These are phyloP conservation scores for Gulo gulo DNA, from an alignment of 2,113 vertebrate species.

Conservation along the genomic window DNA sequence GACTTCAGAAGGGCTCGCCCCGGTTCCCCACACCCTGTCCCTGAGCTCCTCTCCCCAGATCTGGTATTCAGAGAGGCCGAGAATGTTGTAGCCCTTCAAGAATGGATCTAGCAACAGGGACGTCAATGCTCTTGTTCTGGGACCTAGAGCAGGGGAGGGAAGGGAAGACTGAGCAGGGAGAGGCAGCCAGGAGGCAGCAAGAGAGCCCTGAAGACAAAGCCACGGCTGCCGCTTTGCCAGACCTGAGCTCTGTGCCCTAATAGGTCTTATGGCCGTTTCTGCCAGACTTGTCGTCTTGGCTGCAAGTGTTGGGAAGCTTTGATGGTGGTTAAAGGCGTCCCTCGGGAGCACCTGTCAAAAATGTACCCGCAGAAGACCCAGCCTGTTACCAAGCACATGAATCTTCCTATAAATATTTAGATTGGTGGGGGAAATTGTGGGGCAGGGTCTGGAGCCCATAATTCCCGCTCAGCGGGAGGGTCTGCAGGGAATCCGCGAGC, in stretches of 20 bases:
- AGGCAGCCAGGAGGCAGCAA: background rate
- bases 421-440: background rate
- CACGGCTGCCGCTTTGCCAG: background rate
- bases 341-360: background rate
- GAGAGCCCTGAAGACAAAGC: background rate
- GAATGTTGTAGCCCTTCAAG: background rate
- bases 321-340: background rate
- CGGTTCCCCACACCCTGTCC: accelerated
- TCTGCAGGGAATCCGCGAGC: background rate
- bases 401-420: background rate
- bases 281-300: background rate
- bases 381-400: background rate
- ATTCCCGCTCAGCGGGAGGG: background rate
- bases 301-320: background rate
- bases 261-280: background rate
- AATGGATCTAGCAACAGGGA: background rate
- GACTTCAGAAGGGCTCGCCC: background rate
- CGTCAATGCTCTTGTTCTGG: background rate
- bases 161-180: background rate
- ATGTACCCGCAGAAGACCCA: background rate
- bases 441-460: background rate
- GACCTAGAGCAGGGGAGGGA: background rate
- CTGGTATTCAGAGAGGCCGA: background rate
- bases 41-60: background rate
- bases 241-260: background rate